Evolutionary conservation across 2,888 invertebrate genomes (phyloP), one percentile per base, ranked within the genome.

Genomic region (Cephonodes hylas): DNA sequence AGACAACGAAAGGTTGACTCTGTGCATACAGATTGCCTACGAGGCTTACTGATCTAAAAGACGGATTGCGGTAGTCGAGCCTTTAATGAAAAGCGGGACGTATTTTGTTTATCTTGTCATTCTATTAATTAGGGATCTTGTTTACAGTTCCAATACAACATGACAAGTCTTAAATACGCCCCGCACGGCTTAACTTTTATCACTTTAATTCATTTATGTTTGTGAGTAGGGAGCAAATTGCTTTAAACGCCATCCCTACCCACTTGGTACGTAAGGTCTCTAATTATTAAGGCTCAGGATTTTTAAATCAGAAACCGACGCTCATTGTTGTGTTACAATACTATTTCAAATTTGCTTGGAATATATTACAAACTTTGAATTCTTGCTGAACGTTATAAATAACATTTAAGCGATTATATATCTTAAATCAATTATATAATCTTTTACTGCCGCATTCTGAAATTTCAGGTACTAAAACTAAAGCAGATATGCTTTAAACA

Each of bases 71-170:
- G 69, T 65, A 69, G 70, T 64, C 70, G 65, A 68, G 61, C 66
- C 74, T 72, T 72, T 79, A 76, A 75, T 73, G 73, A 78, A 77
- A 75, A 74, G 75, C 70, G 69, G 31, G 46, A 78, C 82, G 81
- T 77, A 75, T 80, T 80, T 79, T 81, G 77, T 80, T 81, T 80
- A 79, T 80, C 73, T 83, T 84, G 81, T 79, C 82, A 77, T 85
- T 83, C 75, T 80, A 83, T 84, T 85, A 86, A 86, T 86, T 85
- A 85, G 76, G 75, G 74, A 68, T 73, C 79, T 77, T 86, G 83
- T 87, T 88, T 84, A 82, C 84, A 70, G 79, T 83, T 84, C 74
- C 80, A 85, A 83, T 84, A 78, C 77, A 73, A 78, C 81, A 78
- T 77, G 73, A 78, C 80, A 77, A 80, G 77, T 77, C 77, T 82